Percentiles rank a stretch among this genome's conserved stretches.
Conservation (phyloP, 2,797 vertebrate genomes). For the Acrossocheilus wenchowensis region DNA sequence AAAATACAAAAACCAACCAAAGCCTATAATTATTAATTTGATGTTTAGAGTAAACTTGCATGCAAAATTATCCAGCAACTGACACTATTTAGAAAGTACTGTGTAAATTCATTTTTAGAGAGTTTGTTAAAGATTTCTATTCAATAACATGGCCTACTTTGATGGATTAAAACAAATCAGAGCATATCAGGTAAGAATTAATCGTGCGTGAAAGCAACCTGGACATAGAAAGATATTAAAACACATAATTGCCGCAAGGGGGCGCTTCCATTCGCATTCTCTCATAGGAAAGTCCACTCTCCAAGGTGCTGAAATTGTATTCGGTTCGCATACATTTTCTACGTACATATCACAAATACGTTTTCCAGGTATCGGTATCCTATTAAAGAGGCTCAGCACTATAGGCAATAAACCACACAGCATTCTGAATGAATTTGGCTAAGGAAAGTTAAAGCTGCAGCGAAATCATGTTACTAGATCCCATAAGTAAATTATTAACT, state of each 20-base stretch:
- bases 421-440: not conserved
- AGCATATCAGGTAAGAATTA: conserved; percentile 16
- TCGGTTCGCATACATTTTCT: not conserved
- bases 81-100: not conserved
- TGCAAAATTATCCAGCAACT: not conserved
- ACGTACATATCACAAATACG: not conserved
- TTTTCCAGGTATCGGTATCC: not conserved
- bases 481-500: not conserved
- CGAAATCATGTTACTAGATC: not conserved
- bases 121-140: not conserved
- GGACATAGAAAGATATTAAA: not conserved
- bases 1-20: not conserved
- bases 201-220: not conserved
- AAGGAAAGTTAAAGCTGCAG: not conserved
- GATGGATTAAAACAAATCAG: conserved; percentile 12
- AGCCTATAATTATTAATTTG: not conserved
- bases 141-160: not conserved
- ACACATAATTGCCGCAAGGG: conserved; percentile 9
- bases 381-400: not conserved
- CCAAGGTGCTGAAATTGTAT: conserved; percentile 28
- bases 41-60: not conserved
- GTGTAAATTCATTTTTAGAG: not conserved
- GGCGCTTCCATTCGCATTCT: conserved; percentile 23
- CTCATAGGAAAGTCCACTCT: conserved; percentile 2
- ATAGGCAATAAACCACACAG: not conserved